Evolutionary conservation across 2,113 vertebrate species (phyloP).

Genomic region (Dasyornis broadbenti): DNA sequence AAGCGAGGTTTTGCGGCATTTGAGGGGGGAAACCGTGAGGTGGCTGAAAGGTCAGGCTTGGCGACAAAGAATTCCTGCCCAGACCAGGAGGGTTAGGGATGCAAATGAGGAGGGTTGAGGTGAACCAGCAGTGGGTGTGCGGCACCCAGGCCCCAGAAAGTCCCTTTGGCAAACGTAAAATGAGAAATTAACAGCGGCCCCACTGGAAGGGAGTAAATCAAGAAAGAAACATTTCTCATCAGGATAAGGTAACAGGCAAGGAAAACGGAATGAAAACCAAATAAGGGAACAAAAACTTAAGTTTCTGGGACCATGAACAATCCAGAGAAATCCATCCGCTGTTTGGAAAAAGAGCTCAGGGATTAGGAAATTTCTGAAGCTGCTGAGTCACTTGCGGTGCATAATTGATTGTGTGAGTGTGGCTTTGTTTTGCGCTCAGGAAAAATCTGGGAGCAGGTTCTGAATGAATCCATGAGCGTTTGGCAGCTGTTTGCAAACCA

Average conservation of each 20-base stretch:
- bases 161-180: not conserved
- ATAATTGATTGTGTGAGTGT: constrained; percentile 1
- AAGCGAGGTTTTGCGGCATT: not conserved
- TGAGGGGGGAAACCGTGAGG: not conserved
- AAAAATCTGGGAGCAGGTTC: not conserved
- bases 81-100: not conserved
- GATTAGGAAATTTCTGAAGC: not conserved
- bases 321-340: not conserved
- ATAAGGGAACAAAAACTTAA: not conserved
- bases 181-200: not conserved
- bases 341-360: not conserved
- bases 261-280: not conserved
- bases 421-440: not conserved
- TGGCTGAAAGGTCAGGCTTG: not conserved
- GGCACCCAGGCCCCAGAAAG: not conserved
- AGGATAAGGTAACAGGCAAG: not conserved
- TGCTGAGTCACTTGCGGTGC: constrained; percentile 15
- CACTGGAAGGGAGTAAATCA: not conserved
- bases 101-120: constrained; percentile 25
- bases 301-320: not conserved
- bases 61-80: not conserved
- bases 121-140: not conserved
- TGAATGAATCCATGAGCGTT: not conserved
- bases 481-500: not conserved
- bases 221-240: not conserved